Base-by-base conservation (phyloP, 2,113 vertebrate species). In the Aegotheles bennettii region DNA sequence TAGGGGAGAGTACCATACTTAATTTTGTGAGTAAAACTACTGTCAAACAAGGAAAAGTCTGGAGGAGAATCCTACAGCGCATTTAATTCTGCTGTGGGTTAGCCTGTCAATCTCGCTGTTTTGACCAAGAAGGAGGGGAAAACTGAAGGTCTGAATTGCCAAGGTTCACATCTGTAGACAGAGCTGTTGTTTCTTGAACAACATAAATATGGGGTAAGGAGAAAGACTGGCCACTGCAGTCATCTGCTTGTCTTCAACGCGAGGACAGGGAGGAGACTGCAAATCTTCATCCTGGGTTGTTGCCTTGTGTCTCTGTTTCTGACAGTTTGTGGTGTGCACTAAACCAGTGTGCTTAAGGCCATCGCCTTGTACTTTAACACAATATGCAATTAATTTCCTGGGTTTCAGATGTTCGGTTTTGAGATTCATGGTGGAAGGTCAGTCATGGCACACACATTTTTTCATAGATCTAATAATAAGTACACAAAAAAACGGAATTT, bases 381-480 rank as follows among this genome's bases (percentile, higher is more conserved):
- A 3, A 26, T 21, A 40, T 35, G 12, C 13, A 38, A 0, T 59
- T 53, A 23, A 43, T 85, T 57, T 56, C 57, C 23, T 65, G 48
- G 9, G 2, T 8, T 89, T 71, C 28, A 31, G 35, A 42, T 67
- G 42, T 3, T 82, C 24, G 45, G 9, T 48, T 87, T 29, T 71
- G 76, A 82, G n/a, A 69, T 35, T 29, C 33, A 53, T 40, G 7
- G 25, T 48, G 20, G 31, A 19, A 35, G 16, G 33, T 87, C 36
- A 36, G 12, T 84, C 9, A 7, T 17, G n/a, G 16, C 29, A 24
- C 63, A 47, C 21, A 3, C 1, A 0, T 26, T 42, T 85, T 64
- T 85, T 36, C 16, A 2, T 26, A 18, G 25, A 4, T 38, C 3
- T 0, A 14, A 25, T 48, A 43, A 18, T 29, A 21, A 2, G 8